Evolutionary conservation across 1,140 invertebrate species (phyloP).

Genomic region (Sogatella furcifera): DNA sequence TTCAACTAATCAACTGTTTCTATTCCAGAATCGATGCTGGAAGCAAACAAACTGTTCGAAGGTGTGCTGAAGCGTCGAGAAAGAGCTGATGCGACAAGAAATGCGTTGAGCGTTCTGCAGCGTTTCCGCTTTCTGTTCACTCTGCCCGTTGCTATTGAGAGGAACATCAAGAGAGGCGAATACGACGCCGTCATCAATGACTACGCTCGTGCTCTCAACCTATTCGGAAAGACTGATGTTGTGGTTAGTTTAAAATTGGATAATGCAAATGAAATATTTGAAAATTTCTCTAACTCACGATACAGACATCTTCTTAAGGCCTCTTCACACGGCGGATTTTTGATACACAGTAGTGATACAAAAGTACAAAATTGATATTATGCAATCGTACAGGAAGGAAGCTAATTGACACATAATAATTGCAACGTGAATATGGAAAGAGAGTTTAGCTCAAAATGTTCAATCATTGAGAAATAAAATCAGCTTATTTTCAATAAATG

Average conservation of each 20-base stretch:
- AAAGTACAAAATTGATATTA: too few species aligned
- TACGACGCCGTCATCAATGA: conserved; percentile 98
- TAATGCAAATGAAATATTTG: too few species aligned
- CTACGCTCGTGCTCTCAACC: conserved; percentile 88
- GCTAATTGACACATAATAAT: too few species aligned
- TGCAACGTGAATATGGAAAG: too few species aligned
- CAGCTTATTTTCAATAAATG: too few species aligned
- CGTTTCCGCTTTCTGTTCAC: conserved; percentile 90
- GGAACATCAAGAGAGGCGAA: conserved; percentile 87
- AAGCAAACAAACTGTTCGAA: conserved; percentile 88
- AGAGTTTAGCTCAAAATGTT: too few species aligned
- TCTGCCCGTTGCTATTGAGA: conserved; percentile 86
- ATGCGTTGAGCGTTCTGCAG: conserved; percentile 84
- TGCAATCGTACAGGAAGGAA: too few species aligned
- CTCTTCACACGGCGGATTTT: too few species aligned
- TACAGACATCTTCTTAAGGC: too few species aligned
- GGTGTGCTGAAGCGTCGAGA: conserved; percentile 90
- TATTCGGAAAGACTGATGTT: conserved; percentile 92
- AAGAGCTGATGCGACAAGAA: conserved; percentile 88
- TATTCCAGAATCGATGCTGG: conserved; percentile 67
- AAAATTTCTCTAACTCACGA: too few species aligned
- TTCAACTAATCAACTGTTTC: neutral
- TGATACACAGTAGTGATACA: too few species aligned
- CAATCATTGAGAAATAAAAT: too few species aligned
- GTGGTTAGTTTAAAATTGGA: conserved; percentile 46